Evolutionary conservation across 92 coral and sea anemone genomes (phyloP), one percentile per base, ranked within the genome.

Genomic region (Zoanthus sociatus): DNA sequence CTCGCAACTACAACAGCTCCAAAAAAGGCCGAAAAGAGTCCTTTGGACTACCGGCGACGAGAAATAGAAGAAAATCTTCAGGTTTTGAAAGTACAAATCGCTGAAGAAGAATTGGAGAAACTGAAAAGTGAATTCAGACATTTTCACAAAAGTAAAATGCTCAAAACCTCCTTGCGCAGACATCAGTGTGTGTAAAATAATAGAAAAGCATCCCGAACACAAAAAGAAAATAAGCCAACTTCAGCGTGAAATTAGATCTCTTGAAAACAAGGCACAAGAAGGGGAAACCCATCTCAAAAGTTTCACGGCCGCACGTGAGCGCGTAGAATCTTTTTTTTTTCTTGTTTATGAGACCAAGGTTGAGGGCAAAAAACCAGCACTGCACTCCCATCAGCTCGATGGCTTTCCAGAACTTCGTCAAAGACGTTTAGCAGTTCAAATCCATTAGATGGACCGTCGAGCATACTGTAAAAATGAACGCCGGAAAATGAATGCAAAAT

Each of bases 131-230:
- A 53, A 68, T 48, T n/a, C 50, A 73, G 32, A 5, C 63, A 67
- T 53, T 72, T 21, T 21, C 21, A 13, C 87, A 10, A 79, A 88
- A 78, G 71, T 87, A 44, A 81, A 61, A 20, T 81, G 87, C 87
- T 13, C 15, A 6, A 81, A 79, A 8, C 58, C n/a, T 61, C 90
- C 87, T 47, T 87, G 87, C 21, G 16, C 87, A 32, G 45, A 51
- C 16, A 69, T 84, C 37, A 18, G 20, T 18, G 60, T n/a, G n/a
- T 90, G 89, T 46, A 78, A 60, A n/a, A 54, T 90, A 18, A 67
- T 55, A 85, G 92, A 89, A 6, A 90, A 90, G 50, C 89, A 90
- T 32, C 87, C 89, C 42, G 90, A 86, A 56, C 70, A 83, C 53
- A 84, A 42, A 84, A 54, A 58, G 61, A 83, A 83, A n/a, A 51